Conservation (phyloP, 1,140 invertebrate species). For the Oreohelix idahoensis region DNA sequence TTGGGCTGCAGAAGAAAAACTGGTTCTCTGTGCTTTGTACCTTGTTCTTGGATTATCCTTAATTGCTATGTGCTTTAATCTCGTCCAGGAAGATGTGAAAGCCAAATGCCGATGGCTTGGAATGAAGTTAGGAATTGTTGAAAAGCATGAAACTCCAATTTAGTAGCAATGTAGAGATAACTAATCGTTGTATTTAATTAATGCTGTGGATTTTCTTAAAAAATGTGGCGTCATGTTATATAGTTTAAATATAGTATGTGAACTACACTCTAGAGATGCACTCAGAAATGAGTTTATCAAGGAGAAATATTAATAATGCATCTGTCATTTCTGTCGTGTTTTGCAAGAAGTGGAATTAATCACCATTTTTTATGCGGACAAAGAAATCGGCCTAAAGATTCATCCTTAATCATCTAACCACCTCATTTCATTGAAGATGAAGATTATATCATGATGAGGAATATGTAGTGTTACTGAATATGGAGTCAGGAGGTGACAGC, state of each 20-base stretch:
- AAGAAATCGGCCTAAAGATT: too few species aligned
- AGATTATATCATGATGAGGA: too few species aligned
- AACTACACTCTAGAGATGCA: neutral
- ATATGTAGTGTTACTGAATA: too few species aligned
- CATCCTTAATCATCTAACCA: too few species aligned
- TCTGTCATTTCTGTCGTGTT: neutral
- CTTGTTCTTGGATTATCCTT: constrained; percentile 94
- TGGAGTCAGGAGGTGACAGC: too few species aligned
- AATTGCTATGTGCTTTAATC: constrained; percentile 99
- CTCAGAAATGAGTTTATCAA: too few species aligned
- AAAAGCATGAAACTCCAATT: constrained; percentile 52
- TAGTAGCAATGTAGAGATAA: neutral
- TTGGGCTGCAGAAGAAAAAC: constrained; percentile 68
- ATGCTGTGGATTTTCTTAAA: neutral
- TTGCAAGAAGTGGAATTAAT: too few species aligned
- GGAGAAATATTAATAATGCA: too few species aligned
- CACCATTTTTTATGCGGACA: too few species aligned
- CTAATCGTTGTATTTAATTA: neutral
- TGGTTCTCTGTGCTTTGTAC: constrained; percentile 70
- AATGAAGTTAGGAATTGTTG: constrained; percentile 64
- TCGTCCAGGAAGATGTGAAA: constrained; percentile 93
- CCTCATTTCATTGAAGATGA: too few species aligned
- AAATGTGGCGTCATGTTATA: neutral
- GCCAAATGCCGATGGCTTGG: constrained; percentile 81
- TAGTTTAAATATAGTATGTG: too few species aligned